A percentile compares a stretch with the other conserved stretches of the same genome.
phyloP scores from a whole-genome alignment of 2,888 invertebrate genomes.

The Muschampia plurimacula region DNA sequence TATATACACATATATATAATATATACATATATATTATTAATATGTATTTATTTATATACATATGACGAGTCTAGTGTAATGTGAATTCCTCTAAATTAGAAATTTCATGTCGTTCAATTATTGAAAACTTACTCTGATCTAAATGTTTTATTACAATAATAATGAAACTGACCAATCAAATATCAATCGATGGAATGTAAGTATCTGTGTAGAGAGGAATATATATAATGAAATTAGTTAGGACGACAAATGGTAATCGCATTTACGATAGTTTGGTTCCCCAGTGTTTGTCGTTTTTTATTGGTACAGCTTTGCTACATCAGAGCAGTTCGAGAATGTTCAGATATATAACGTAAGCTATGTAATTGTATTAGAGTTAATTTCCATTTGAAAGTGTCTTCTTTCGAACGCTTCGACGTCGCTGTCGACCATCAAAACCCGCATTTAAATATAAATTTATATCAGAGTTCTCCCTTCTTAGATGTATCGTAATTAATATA shows the following conservation, averaged over 20 bases:
- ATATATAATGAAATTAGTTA: conserved; percentile 60
- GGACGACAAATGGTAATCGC: conserved; percentile 64
- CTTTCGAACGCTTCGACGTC: conserved; percentile 57
- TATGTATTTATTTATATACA: conserved; percentile 67
- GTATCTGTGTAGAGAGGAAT: conserved; percentile 47
- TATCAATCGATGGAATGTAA: conserved; percentile 69
- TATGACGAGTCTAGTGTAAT: conserved; percentile 66
- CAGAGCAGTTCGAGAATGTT: conserved; percentile 49
- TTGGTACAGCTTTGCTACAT: conserved; percentile 59
- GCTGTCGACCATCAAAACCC: conserved; percentile 55
- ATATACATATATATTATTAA: conserved; percentile 54
- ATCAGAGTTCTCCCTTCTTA: conserved; percentile 66
- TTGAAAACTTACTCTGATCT: conserved; percentile 59
- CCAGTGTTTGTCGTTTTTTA: conserved; percentile 61
- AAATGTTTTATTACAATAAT: conserved; percentile 62
- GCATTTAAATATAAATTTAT: conserved; percentile 67
- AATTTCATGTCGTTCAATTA: conserved; percentile 71
- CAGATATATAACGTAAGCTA: conserved; percentile 65
- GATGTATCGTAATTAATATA: conserved; percentile 59
- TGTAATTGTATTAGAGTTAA: conserved; percentile 76
- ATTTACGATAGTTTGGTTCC: conserved; percentile 67
- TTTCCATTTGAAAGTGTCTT: conserved; percentile 77
- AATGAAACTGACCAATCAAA: conserved; percentile 71
- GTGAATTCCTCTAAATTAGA: conserved; percentile 77
- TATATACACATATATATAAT: conserved; percentile 51